These are phyloP conservation scores for Oryctes rhinoceros DNA, from an alignment of 1,140 invertebrate species.

Conservation along the genomic window DNA sequence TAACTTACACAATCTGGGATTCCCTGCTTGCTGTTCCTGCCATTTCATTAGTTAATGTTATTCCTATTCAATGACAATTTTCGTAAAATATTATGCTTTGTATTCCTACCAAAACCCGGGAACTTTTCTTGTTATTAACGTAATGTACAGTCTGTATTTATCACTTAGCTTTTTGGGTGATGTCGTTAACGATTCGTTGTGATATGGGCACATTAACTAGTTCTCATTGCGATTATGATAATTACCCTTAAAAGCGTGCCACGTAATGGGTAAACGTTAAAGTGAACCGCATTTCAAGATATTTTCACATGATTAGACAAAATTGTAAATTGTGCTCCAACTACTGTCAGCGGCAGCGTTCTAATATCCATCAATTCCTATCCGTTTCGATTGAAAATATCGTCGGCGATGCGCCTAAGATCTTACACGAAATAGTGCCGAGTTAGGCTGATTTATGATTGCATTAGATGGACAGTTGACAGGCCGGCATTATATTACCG, in stretches of 20 bases:
- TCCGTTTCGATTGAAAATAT: constrained; percentile 16
- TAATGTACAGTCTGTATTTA: too few relatives aligned
- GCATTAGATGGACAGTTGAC: constrained; percentile 33
- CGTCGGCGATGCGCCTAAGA: constrained; percentile 19
- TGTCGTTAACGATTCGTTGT: too few relatives aligned
- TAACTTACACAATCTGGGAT: too few relatives aligned
- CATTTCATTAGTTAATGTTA: too few relatives aligned
- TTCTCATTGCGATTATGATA: too few relatives aligned
- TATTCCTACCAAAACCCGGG: too few relatives aligned
- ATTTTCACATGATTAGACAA: constrained; percentile 28
- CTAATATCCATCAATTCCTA: background rate
- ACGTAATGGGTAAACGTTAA: background rate
- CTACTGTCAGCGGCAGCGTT: constrained; percentile 9
- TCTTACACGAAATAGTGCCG: constrained; percentile 34
- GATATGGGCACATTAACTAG: too few relatives aligned
- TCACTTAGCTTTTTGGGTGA: too few relatives aligned
- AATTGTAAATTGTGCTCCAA: constrained; percentile 27
- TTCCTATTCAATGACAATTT: too few relatives aligned
- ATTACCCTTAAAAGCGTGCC: background rate
- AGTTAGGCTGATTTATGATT: constrained; percentile 36
- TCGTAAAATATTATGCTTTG: too few relatives aligned
- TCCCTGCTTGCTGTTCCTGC: too few relatives aligned
- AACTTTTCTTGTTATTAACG: too few relatives aligned
- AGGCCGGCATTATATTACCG: constrained; percentile 37
- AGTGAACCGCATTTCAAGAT: background rate